These are phyloP conservation scores for Actinernus sp. DNA, from an alignment of 92 coral and sea anemone genomes.

Conservation along the genomic window DNA sequence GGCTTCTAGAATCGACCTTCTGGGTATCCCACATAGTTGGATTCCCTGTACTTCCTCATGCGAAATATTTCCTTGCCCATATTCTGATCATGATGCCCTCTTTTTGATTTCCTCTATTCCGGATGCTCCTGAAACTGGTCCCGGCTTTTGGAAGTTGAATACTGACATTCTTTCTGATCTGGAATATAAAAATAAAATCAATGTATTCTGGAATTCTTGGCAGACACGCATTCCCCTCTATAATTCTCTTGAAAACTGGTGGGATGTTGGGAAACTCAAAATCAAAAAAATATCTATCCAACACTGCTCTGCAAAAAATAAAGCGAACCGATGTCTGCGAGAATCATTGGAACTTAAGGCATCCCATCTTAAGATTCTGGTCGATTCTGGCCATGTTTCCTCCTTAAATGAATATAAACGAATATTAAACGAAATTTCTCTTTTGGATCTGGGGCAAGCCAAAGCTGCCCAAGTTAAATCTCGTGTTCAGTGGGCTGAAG, in stretches of 20 bases:
- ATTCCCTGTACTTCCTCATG: too few relatives aligned
- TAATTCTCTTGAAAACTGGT: conserved; percentile 14
- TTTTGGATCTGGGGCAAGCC: neutral
- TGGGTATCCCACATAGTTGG: conserved; percentile 50
- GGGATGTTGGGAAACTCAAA: conserved; percentile 38
- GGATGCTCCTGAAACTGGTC: neutral
- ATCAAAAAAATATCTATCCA: conserved; percentile 4
- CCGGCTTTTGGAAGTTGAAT: conserved; percentile 30
- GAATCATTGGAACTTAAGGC: neutral
- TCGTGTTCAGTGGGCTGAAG: conserved; percentile 28
- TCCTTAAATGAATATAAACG: neutral
- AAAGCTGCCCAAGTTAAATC: conserved; percentile 10
- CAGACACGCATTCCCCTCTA: neutral
- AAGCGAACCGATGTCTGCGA: too few relatives aligned
- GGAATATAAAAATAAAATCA: neutral
- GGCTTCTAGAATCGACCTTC: conserved; percentile 51
- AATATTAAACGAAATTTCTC: neutral
- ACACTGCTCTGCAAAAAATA: too few relatives aligned
- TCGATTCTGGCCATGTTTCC: conserved; percentile 1
- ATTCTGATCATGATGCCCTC: conserved; percentile 11
- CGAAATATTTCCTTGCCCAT: too few relatives aligned
- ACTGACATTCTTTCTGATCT: neutral
- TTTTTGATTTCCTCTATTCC: neutral
- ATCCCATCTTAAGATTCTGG: neutral
- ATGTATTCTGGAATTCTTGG: conserved; percentile 4